Base-by-base conservation (phyloP, 2,113 vertebrate genomes). In the Trochalopteron elliotii region DNA sequence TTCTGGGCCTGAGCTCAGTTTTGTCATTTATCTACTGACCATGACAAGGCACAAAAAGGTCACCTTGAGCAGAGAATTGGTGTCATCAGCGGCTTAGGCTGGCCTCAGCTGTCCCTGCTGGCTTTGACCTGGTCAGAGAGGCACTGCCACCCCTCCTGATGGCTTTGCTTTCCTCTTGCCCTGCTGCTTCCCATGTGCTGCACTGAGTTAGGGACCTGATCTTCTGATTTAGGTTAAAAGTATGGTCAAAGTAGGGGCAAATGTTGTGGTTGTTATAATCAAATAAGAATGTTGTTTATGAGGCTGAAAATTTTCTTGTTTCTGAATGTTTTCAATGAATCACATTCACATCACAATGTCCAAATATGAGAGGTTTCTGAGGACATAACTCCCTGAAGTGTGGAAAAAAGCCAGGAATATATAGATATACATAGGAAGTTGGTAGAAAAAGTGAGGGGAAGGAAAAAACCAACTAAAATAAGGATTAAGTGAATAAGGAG, bases 391-490 rank as follows among this genome's bases (percentile, higher is more conserved):
- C 22, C 8, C 49, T 72, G 4, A 69, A 84, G 6, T 19, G 7
- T 65, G 28, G 31, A 61, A 27, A 33, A 93, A 88, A n/a, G 22
- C 57, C 88, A 94, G 60, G 49, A 93, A 76, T 45, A 82, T 27
- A 63, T 24, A 45, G 3, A 9, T 69, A 3, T 40, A 22, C 21
- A 24, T 84, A 71, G 90, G 90, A 97, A 90, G 65, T 55, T 52
- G 64, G 45, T 60, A 92, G 88, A 87, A 95, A 95, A 94, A 75
- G 37, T 53, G 81, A 88, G 52, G 78, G 87, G 92, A 96, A 96
- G 88, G 61, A 95, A 94, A 69, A 88, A 87, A 30, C 27, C 27
- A 94, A 33, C 87, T 97, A 94, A 97, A 94, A 94, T 95, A 96
- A 96, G 89, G 89, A 77, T n/a, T 28, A 45, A 10, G 5, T 83